phyloP scores from a whole-genome alignment of 2,113 vertebrate species.

The Rostratula benghalensis region DNA sequence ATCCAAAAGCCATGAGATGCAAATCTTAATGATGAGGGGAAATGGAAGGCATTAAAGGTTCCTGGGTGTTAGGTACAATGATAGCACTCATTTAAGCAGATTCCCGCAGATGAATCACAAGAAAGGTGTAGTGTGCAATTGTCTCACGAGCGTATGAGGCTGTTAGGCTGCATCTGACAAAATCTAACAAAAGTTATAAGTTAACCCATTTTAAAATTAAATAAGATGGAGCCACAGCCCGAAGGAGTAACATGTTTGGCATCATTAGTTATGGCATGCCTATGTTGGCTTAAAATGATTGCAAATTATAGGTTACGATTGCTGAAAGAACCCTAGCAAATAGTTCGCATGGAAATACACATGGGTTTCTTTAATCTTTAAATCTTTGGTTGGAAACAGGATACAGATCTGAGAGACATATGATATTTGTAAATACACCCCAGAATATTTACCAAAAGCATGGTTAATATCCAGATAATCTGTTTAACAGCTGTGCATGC shows the following conservation, averaged over 20 bases:
- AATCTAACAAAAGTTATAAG: neutral
- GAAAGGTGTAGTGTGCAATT: neutral
- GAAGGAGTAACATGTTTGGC: neutral
- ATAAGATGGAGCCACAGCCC: neutral
- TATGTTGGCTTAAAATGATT: neutral
- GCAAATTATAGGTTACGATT: neutral
- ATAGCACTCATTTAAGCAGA: neutral
- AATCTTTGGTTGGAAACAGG: neutral
- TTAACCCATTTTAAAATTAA: neutral
- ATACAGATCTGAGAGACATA: neutral
- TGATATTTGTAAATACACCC: neutral
- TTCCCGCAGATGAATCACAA: neutral
- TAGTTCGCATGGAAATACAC: neutral
- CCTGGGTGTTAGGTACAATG: neutral
- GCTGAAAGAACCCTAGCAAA: neutral
- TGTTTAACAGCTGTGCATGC: neutral
- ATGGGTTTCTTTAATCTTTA: neutral
- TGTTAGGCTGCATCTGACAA: neutral
- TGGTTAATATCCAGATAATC: neutral
- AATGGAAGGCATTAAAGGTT: neutral
- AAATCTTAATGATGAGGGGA: neutral
- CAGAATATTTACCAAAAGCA: neutral
- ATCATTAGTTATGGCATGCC: neutral
- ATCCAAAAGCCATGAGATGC: neutral
- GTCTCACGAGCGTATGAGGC: neutral